A percentile compares a stretch with the other conserved stretches of the same genome.
phyloP scores from a whole-genome alignment of 2,797 vertebrate genomes.

The Tolypeutes matacus region DNA sequence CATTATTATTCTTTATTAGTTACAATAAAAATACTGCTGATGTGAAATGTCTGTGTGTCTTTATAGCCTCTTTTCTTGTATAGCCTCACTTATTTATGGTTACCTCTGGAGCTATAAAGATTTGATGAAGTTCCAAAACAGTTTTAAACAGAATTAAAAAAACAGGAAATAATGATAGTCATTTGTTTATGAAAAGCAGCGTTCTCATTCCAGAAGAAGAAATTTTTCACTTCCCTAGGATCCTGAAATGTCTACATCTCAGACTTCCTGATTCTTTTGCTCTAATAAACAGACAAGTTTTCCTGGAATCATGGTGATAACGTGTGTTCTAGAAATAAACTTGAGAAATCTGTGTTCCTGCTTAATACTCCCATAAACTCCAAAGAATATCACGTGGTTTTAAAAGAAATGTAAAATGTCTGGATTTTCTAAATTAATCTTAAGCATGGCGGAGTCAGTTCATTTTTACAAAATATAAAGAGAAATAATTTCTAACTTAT shows the following conservation, averaged over 20 bases:
- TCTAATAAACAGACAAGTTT: constrained; percentile 52
- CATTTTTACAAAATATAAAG: neutral
- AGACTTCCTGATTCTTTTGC: constrained; percentile 70
- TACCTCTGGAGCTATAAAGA: constrained; percentile 43
- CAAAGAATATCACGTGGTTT: neutral
- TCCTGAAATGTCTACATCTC: neutral
- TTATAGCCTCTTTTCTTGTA: neutral
- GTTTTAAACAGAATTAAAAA: constrained; percentile 54
- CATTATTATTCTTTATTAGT: neutral
- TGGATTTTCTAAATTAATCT: constrained; percentile 51
- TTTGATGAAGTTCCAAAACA: constrained; percentile 19
- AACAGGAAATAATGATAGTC: constrained; percentile 61
- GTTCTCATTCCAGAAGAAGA: constrained; percentile 57
- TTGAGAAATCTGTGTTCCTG: constrained; percentile 27
- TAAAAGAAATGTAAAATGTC: neutral
- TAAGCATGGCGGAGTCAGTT: neutral
- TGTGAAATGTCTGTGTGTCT: neutral
- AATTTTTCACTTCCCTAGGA: constrained; percentile 64
- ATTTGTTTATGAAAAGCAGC: constrained; percentile 70
- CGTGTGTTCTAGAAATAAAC: constrained; percentile 22
- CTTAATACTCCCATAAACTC: constrained; percentile 26
- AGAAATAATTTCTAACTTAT: neutral
- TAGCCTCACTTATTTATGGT: neutral
- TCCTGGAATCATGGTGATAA: constrained; percentile 48
- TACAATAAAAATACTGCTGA: neutral